A percentile compares a stretch with the other conserved stretches of the same genome.
These are phyloP conservation scores for Lycorma delicatula DNA, from an alignment of 1,140 invertebrate genomes.

Conservation along the genomic window DNA sequence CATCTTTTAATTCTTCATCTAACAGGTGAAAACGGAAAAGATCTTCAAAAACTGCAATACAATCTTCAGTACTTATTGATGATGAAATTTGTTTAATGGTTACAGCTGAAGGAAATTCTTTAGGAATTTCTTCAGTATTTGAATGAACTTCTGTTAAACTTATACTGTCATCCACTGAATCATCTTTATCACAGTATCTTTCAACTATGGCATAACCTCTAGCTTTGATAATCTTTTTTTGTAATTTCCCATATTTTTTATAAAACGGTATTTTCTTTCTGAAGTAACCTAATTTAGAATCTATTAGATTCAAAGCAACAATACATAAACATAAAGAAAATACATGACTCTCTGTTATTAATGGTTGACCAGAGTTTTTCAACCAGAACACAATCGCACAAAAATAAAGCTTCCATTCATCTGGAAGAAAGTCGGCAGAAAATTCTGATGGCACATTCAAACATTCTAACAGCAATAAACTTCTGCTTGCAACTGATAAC, in stretches of 20 bases:
- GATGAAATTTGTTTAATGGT: background rate
- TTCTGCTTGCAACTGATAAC: background rate
- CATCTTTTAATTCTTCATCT: constrained; percentile 46
- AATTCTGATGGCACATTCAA: constrained; percentile 9
- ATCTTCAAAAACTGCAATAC: constrained; percentile 46
- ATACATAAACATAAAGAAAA: constrained; percentile 20
- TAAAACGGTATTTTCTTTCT: constrained; percentile 37
- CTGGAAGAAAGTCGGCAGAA: constrained; percentile 21
- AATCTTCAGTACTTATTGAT: constrained; percentile 39
- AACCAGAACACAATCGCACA: constrained; percentile 26
- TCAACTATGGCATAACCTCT: background rate
- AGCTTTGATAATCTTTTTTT: constrained; percentile 35
- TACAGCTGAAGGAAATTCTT: background rate
- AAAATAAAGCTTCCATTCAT: constrained; percentile 23
- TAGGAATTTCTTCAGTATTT: background rate
- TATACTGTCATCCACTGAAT: background rate
- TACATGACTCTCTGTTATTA: constrained; percentile 20
- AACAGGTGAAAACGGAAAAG: constrained; percentile 55
- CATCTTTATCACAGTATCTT: background rate
- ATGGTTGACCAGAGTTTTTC: constrained; percentile 12
- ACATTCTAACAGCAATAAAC: constrained; percentile 11
- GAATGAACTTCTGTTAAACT: background rate
- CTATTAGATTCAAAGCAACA: constrained; percentile 19
- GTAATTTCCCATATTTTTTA: constrained; percentile 39
- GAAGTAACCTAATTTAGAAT: background rate